Base-by-base conservation (phyloP, 2,888 invertebrate species). In the Philereme transversata region DNA sequence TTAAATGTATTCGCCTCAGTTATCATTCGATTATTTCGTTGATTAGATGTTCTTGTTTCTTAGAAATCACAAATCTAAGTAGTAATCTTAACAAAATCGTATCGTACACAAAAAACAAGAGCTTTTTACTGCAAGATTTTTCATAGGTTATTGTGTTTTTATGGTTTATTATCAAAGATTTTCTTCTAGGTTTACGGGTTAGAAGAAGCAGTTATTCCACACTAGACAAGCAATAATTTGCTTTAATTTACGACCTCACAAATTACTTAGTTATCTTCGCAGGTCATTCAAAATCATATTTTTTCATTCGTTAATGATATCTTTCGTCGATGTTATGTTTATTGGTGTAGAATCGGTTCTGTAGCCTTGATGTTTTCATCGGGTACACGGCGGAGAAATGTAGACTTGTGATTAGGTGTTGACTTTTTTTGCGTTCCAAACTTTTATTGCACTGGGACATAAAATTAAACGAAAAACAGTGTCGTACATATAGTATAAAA, bases 111-210 rank as follows among this genome's bases (percentile, higher is more conserved):
- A n/a, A 71, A 78, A 83, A 74, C 11, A 57, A 9, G 41, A 54
- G 33, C 8, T 49, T 65, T 70, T 69, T 68, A 68, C 62, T 70
- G 22, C 50, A 75, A 76, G 70, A 78, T 76, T 77, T 76, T 78
- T 77, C 70, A 76, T 76, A 69, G 72, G 72, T 77, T 80, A 78
- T 80, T 79, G 74, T 77, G 69, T 75, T 77, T 78, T 81, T 80
- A 82, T 79, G 78, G 74, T 79, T 77, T 77, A 79, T 81, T 79
- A 78, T 78, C 75, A 74, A 75, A 73, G 69, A 68, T 71, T 74
- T 74, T 70, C 69, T 70, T 68, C 60, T 69, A 69, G 69, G 70
- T 79, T 83, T 78, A 78, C 70, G 70, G 70, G 69, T 58, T 70
- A 63, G 60, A 62, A 70, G 77, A 71, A 79, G 79, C 75, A 75